Base-by-base conservation (phyloP, 2,888 invertebrate genomes). In the Podotricha telesiphe region DNA sequence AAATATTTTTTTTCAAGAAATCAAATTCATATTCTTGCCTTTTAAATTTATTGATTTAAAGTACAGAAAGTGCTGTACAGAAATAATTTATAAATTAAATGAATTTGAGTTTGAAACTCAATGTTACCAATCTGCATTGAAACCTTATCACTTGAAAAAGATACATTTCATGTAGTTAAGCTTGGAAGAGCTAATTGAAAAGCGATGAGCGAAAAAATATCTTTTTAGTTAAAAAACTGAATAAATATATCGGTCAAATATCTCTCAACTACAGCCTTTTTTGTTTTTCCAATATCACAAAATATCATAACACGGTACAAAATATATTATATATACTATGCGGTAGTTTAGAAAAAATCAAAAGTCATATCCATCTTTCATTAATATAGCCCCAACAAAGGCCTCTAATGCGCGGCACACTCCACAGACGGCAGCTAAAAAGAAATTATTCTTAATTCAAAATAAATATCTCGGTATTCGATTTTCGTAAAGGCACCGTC, bases 391-490 rank as follows among this genome's bases (percentile, higher is more conserved):
- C 80, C 81, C 85, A 81, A 91, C 91, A 91, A 91, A 87, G 78
- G 82, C 80, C 82, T 77, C 90, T 92, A 91, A 92, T 92, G 88
- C 88, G 83, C 88, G 86, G 91, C 92, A 90, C 91, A 91, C 89
- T 86, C 87, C 82, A 79, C 85, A 82, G 84, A 85, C 87, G 87
- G 88, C 89, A 83, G 86, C 85, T 86, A 88, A 89, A 89, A 90
- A 87, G 86, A 91, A 91, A 90, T 88, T 84, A 89, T 89, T 87
- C 89, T 87, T 87, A 88, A 87, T 90, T 89, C 87, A 83, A 84
- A 82, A 81, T 80, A 85, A 84, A 85, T 84, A 86, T 83, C 80
- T 58, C 80, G 78, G 76, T 80, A 76, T 85, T 82, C 83, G 82
- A 81, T 80, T 81, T 81, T 65, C 81, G 77, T 86, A 87, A 88